phyloP scores from a whole-genome alignment of 2,797 vertebrate species.

The Mycteria americana region DNA sequence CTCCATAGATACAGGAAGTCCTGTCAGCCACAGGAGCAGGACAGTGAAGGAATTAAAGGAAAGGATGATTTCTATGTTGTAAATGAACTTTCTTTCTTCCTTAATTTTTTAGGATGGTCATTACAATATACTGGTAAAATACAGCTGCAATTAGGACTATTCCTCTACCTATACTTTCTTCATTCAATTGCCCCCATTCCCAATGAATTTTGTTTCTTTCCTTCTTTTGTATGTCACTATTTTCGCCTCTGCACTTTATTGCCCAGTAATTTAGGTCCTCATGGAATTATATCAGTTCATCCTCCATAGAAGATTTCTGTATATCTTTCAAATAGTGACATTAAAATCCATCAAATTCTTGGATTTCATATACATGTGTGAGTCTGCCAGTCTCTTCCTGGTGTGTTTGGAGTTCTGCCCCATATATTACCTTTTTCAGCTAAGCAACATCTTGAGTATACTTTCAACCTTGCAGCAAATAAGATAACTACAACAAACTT shows the following conservation, averaged over 20 bases:
- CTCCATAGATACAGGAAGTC: neutral
- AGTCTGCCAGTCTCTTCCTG: neutral
- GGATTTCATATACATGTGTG: neutral
- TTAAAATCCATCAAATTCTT: neutral
- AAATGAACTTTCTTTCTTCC: neutral
- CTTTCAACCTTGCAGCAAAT: neutral
- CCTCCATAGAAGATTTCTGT: neutral
- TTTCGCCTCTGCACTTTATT: neutral
- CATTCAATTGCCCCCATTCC: neutral
- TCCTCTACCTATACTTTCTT: neutral
- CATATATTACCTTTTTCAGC: neutral
- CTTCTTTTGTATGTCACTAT: neutral
- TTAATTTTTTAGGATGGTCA: neutral
- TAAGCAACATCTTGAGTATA: neutral
- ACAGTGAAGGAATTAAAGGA: neutral
- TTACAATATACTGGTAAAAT: neutral
- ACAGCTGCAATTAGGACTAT: neutral
- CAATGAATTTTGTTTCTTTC: neutral
- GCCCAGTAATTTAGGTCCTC: neutral
- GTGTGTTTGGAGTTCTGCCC: neutral
- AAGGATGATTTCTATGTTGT: neutral
- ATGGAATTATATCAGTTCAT: neutral
- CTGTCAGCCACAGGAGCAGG: neutral
- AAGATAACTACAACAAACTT: neutral
- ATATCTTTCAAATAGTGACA: neutral